Base-by-base conservation (phyloP, 2,888 invertebrate genomes). In the Pterostichus madidus region DNA sequence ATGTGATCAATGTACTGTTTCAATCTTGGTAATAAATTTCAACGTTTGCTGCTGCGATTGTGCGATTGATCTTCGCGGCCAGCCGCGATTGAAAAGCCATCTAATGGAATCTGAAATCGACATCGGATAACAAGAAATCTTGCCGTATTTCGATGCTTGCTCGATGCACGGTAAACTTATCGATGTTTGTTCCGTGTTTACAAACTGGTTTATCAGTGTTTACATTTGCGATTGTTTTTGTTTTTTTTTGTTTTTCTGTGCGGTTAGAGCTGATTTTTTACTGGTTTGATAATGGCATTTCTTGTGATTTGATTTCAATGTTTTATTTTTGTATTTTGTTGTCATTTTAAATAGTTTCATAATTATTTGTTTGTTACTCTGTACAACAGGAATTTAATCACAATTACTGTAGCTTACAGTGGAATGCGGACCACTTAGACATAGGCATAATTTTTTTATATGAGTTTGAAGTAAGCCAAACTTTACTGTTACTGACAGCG, bases 151-250 rank as follows among this genome's bases (percentile, higher is more conserved):
- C 39, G 39, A 39, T 39, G 39, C 8, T 39, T 6, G 39, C 5
- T 3, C 56, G 17, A 8, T 56, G 7, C 17, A 10, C 11, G 49
- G 5, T 49, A 3, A 10, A 49, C 11, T 56, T 56, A 56, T 56
- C 17, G 56, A 56, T 15, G 56, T 56, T 56, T 17, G 56, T 56
- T 61, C 32, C 32, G 61, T 61, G 61, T 61, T 61, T 61, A 61
- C 61, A 32, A 32, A 61, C 31, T 32, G 31, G n/a, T 39, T 56
- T 56, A 61, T 61, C 61, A 61, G 32, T 61, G 61, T 32, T 61
- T 61, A 31, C 61, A 8, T 32, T 61, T 61, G 11, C 32, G 31
- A 61, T 61, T 61, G 61, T 32, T 15, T 17, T 56, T 56, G n/a
- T 13, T 56, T 3, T 56, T 61, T 32, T 32, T 61, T 61, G 24